Evolutionary conservation across 2,797 vertebrate genomes (phyloP).

Genomic region (Argentina silus): DNA sequence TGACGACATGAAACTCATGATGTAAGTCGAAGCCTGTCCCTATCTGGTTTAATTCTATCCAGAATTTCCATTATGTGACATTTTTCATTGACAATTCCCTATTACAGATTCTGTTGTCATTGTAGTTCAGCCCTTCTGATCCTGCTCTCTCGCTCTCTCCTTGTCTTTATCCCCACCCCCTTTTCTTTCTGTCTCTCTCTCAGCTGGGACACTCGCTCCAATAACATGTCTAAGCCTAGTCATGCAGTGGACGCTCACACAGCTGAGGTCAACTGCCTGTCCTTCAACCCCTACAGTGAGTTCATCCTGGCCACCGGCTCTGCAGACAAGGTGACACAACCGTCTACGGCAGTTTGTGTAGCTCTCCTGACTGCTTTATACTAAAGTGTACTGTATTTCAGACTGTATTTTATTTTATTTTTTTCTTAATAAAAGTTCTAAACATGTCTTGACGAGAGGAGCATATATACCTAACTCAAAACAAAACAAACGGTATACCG

Average conservation of each 20-base stretch:
- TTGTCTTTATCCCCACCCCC: conserved; percentile 16
- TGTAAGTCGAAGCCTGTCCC: conserved; percentile 74
- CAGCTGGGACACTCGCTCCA: conserved; percentile 97
- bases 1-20: conserved; percentile 98
- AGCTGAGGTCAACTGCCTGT: conserved; percentile 97
- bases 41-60: neutral
- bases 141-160: neutral
- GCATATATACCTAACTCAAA: too few species aligned
- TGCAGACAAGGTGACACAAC: conserved; percentile 87
- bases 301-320: conserved; percentile 97
- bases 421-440: too few species aligned
- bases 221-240: conserved; percentile 97
- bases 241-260: conserved; percentile 98
- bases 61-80: too few species aligned
- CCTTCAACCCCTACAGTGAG: conserved; percentile 97
- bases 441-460: too few species aligned
- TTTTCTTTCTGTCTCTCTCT: conserved; percentile 32
- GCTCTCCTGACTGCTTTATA: too few species aligned
- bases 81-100: neutral
- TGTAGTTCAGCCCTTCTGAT: neutral
- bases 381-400: neutral
- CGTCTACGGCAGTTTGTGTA: neutral
- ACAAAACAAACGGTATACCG: too few species aligned
- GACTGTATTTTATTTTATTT: too few species aligned
- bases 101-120: neutral